Evolutionary conservation across 64 coral and sea anemone genomes (phyloP), one percentile per base, ranked within the genome.

Genomic region (Platygyra sinensis): DNA sequence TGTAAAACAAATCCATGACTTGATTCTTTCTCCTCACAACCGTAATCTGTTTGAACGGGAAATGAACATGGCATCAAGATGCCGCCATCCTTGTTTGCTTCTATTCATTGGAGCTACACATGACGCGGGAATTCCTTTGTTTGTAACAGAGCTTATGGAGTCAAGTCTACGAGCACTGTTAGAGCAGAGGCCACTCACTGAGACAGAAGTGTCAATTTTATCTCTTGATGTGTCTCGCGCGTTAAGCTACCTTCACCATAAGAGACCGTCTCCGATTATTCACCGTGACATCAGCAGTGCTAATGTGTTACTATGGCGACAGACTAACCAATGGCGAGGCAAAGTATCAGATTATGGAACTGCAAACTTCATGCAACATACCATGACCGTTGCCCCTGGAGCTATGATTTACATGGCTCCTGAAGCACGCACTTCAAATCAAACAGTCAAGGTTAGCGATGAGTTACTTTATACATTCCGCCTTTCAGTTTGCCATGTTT

Each of bases 331-430:
- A 25, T 91, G 80, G 79, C 54, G 89, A 67, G 80, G 67, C 17
- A 91, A 91, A 86, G 79, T 91, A 3, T 91, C 89, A 38, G 89
- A 91, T 85, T 91, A 91, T 76, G 89, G 89, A 19, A 85, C 89
- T 9, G 89, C 89, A 6, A 85, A 78, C 22, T 75, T 91, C 30
- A 38, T 85, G 50, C 57, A 63, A 15, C 62, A 84, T 19, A 57
- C 67, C 18, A 91, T 76, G 30, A 91, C 71, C 2, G 38, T 76
- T 1, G 77, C 12, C 62, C 89, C 89, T 63, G 89, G 89, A 62
- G 72, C 80, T 67, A 16, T 42, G 55, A 57, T 75, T 28, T 91
- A 91, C 65, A 57, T 67, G 16, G 80, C 89, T 0, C 89, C 89
- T 38, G 89, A 91, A 49, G 80, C 80, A 77, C 22, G 42, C 12